Conservation (phyloP, 2,888 invertebrate species). For the Dendrolimus houi region DNA sequence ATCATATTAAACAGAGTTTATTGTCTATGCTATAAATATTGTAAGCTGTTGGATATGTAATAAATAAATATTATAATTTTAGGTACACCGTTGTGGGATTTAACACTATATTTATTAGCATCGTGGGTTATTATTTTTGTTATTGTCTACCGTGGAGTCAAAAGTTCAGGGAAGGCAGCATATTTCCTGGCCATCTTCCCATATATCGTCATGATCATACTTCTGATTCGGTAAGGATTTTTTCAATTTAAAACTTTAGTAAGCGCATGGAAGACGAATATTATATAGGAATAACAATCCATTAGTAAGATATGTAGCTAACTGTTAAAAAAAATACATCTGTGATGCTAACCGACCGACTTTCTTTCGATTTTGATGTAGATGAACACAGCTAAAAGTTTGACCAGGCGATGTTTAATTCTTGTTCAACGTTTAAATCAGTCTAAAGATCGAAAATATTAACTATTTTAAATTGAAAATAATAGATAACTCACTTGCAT, state of each 20-base stretch:
- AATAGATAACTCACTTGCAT: no score
- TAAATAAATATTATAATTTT: constrained; percentile 2
- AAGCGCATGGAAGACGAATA: neutral
- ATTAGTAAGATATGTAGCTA: neutral
- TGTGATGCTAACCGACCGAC: no score
- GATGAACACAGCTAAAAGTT: no score
- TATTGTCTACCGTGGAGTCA: constrained; percentile 83
- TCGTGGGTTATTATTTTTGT: constrained; percentile 84
- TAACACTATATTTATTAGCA: constrained; percentile 79
- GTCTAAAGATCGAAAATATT: no score
- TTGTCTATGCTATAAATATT: no score
- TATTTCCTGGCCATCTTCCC: constrained; percentile 93
- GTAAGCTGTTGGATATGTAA: no score
- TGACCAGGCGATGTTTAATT: no score
- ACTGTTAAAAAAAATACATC: neutral
- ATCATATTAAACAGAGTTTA: no score
- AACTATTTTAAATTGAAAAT: no score
- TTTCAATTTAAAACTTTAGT: no score
- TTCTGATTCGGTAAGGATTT: constrained; percentile 76
- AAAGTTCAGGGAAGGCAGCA: constrained; percentile 88
- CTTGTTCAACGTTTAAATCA: no score
- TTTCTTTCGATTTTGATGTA: no score
- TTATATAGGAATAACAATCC: neutral
- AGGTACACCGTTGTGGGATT: constrained; percentile 80
- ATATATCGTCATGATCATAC: constrained; percentile 83